Conservation (phyloP, 2,888 invertebrate genomes). For the Hypena proboscidalis region DNA sequence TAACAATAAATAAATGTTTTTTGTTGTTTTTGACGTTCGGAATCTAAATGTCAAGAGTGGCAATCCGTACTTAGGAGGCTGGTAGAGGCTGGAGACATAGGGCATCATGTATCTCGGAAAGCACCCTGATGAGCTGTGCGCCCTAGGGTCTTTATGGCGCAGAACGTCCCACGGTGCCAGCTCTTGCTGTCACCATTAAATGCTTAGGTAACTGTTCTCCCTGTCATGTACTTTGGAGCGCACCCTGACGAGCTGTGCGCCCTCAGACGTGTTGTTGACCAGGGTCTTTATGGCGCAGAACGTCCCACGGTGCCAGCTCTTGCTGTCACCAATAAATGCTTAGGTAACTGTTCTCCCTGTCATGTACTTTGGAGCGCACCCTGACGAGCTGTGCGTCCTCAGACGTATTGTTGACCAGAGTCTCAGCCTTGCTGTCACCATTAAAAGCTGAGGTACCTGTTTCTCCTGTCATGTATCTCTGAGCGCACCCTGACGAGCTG, state of each 20-base stretch:
- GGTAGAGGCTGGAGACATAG: too few relatives aligned
- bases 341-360: constrained; percentile 47
- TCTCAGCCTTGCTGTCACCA: too few relatives aligned
- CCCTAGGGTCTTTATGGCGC: too few relatives aligned
- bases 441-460: constrained; percentile 18
- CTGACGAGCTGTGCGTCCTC: constrained; percentile 76
- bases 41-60: too few relatives aligned
- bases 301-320: constrained; percentile 82
- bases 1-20: too few relatives aligned
- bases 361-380: constrained; percentile 63
- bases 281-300: constrained; percentile 87
- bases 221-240: constrained; percentile 60
- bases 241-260: constrained; percentile 73
- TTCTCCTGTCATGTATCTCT: constrained; percentile 50
- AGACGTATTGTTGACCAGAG: constrained; percentile 57
- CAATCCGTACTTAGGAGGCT: too few relatives aligned
- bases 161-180: too few relatives aligned
- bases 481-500: constrained; percentile 76
- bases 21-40: too few relatives aligned
- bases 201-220: constrained; percentile 44
- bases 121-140: too few relatives aligned
- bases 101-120: too few relatives aligned
- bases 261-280: constrained; percentile 76
- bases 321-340: too few relatives aligned
- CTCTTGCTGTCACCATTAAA: too few relatives aligned